Conservation (phyloP, 2,888 invertebrate genomes). For the Linnaemya vulpina region DNA sequence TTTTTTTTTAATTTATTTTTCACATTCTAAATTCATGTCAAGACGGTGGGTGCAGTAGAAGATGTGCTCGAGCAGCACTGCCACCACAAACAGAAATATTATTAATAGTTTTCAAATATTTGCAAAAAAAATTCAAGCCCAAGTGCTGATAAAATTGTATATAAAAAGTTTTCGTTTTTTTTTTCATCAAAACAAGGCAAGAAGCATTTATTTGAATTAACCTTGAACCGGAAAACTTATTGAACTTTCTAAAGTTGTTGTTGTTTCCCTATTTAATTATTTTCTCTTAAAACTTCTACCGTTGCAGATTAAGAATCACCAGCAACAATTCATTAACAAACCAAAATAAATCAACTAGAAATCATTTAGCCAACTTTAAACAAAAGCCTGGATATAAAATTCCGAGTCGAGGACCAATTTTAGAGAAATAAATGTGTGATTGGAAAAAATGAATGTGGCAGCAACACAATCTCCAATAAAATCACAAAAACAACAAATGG, state of each 20-base stretch:
- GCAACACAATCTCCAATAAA: constrained; percentile 62
- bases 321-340: constrained; percentile 47
- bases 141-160: background rate
- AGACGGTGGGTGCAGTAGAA: constrained; percentile 7
- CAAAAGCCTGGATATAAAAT: constrained; percentile 7
- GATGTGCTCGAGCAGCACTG: constrained; percentile 4
- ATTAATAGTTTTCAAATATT: constrained; percentile 35
- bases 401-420: constrained; percentile 40
- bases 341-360: constrained; percentile 47
- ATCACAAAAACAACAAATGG: constrained; percentile 64
- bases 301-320: constrained; percentile 46
- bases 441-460: constrained; percentile 59
- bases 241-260: constrained; percentile 16
- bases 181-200: constrained; percentile 28
- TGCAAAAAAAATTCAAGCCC: constrained; percentile 36
- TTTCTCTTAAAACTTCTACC: background rate
- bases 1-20: constrained; percentile 31
- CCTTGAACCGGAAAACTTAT: constrained; percentile 67
- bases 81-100: background rate
- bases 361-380: constrained; percentile 20
- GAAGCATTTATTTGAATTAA: constrained; percentile 4
- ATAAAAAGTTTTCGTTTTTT: constrained; percentile 23
- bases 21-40: constrained; percentile 29
- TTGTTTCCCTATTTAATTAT: background rate
- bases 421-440: constrained; percentile 23